Evolutionary conservation across 2,797 vertebrate genomes (phyloP).

Genomic region (Myotis myotis): DNA sequence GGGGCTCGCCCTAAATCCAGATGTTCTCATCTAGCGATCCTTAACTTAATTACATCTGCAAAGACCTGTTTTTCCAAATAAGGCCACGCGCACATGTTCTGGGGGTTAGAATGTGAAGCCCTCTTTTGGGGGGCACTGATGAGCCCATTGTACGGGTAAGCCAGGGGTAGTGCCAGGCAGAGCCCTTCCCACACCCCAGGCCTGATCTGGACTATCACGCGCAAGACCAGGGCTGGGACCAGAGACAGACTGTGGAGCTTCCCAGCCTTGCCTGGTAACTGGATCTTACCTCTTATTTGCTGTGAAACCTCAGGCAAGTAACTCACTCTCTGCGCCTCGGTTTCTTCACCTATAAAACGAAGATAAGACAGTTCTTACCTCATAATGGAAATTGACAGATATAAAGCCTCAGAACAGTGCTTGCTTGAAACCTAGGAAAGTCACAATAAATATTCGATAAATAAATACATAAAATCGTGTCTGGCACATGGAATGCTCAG

Average conservation of each 20-base stretch:
- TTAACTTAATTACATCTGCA: background rate
- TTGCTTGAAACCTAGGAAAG: background rate
- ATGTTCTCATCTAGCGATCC: background rate
- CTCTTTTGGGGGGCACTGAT: background rate
- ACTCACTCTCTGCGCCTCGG: background rate
- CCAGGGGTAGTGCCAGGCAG: background rate
- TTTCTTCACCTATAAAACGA: background rate
- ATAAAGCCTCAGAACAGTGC: background rate
- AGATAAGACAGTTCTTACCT: background rate
- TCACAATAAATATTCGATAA: background rate
- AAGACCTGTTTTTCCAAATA: background rate
- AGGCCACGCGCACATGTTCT: background rate
- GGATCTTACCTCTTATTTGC: background rate
- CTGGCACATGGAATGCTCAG: background rate
- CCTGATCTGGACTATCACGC: background rate
- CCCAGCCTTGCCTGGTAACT: background rate
- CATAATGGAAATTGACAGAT: background rate
- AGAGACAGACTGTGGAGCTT: background rate
- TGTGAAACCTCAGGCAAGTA: background rate
- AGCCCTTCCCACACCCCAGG: background rate
- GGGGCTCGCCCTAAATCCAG: background rate
- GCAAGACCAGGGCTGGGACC: background rate
- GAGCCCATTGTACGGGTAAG: background rate
- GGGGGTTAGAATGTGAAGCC: background rate
- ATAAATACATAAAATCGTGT: background rate